A percentile compares a stretch with the other conserved stretches of the same genome.
Evolutionary conservation across 2,888 invertebrate species (phyloP).

Genomic region (Pseudococcus jackbeardsleyi): DNA sequence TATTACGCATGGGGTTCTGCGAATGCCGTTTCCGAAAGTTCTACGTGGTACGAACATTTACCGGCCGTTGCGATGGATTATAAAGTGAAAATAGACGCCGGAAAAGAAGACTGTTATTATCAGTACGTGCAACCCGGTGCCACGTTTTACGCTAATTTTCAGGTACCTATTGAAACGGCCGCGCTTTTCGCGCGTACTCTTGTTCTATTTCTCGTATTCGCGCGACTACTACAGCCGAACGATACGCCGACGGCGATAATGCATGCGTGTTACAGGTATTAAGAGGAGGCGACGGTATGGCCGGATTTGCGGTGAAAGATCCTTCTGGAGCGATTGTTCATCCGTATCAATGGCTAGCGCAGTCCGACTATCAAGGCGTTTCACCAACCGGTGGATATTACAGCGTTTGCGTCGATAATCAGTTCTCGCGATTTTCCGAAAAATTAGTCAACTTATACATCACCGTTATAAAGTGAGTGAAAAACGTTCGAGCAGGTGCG

Average conservation of each 20-base stretch:
- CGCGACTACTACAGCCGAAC: no score
- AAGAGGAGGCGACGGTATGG: conserved; percentile 93
- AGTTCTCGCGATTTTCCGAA: conserved; percentile 90
- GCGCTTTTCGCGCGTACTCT: no score
- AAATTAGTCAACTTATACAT: conserved; percentile 91
- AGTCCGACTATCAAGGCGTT: conserved; percentile 89
- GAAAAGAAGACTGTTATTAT: conserved; percentile 94
- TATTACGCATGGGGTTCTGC: no score
- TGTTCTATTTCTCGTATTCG: no score
- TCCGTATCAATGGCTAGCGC: conserved; percentile 92
- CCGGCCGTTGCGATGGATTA: conserved; percentile 97
- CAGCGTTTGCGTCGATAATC: conserved; percentile 92
- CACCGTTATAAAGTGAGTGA: conserved; percentile 80
- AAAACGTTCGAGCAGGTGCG: no score
- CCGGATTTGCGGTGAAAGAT: conserved; percentile 90
- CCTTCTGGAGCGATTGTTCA: conserved; percentile 87
- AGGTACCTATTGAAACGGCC: no score
- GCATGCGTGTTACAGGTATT: conserved; percentile 82
- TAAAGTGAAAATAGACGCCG: conserved; percentile 94
- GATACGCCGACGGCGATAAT: no score
- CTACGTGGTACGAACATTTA: conserved; percentile 77
- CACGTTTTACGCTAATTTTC: conserved; percentile 93
- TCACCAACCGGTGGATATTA: conserved; percentile 87
- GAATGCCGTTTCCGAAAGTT: no score
- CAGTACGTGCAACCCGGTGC: conserved; percentile 94